phyloP scores from a whole-genome alignment of 2,113 vertebrate species.

The Brienomyrus longianalis region DNA sequence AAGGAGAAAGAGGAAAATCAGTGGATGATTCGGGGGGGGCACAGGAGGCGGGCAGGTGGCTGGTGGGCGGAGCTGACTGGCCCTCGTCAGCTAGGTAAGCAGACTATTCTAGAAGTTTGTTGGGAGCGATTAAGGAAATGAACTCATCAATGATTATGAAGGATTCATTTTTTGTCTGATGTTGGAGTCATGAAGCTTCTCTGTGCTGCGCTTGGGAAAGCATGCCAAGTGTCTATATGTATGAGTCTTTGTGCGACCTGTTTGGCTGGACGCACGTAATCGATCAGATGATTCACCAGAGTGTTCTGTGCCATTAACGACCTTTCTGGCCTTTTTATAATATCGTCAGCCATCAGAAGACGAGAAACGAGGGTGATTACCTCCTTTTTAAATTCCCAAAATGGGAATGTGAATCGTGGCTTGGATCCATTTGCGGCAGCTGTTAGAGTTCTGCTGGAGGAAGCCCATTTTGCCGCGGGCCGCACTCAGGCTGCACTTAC shows the following conservation, averaged over 20 bases:
- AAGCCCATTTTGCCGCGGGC: background rate
- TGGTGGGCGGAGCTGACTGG: background rate
- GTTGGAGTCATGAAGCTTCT: background rate
- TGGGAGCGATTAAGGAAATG: background rate
- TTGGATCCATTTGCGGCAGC: slow-evolving; percentile 12
- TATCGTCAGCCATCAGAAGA: background rate
- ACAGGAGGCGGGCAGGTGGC: background rate
- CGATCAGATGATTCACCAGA: background rate
- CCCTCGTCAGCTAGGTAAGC: background rate
- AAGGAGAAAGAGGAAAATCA: no score
- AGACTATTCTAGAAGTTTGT: background rate
- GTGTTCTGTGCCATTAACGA: background rate
- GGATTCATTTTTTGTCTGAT: background rate
- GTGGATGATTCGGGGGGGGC: background rate
- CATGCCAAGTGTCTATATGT: background rate
- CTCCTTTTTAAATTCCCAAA: background rate
- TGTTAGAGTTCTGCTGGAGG: background rate
- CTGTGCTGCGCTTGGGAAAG: background rate
- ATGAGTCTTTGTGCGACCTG: background rate
- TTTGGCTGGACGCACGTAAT: background rate
- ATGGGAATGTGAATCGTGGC: slow-evolving; percentile 20
- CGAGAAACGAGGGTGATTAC: background rate
- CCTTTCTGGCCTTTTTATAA: background rate
- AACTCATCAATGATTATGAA: background rate
- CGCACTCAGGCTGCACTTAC: slow-evolving; percentile 35